Evolutionary conservation across 2,113 vertebrate genomes (phyloP).

Genomic region (Odobenus rosmarus): DNA sequence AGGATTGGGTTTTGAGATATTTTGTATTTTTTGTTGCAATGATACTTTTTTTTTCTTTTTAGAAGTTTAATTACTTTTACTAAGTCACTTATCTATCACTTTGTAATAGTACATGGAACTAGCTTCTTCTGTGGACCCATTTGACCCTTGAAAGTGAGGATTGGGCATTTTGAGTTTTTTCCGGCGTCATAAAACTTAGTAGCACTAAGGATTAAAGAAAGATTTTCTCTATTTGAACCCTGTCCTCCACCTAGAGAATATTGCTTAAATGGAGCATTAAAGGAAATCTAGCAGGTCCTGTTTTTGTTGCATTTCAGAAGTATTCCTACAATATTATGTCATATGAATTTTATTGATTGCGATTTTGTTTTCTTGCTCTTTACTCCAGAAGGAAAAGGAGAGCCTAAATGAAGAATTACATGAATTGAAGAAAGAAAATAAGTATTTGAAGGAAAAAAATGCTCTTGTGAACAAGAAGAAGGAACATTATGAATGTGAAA

Average conservation of each 20-base stretch:
- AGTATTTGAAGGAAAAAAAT: slow-evolving; percentile 83
- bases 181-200: not conserved
- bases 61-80: not conserved
- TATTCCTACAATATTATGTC: not conserved
- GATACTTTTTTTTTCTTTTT: not conserved
- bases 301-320: not conserved
- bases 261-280: not conserved
- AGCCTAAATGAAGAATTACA: slow-evolving; percentile 75
- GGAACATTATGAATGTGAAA: slow-evolving; percentile 86
- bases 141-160: not conserved
- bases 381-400: slow-evolving; percentile 78
- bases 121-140: not conserved
- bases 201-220: not conserved
- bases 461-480: slow-evolving; percentile 73
- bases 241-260: not conserved
- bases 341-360: slow-evolving; percentile 51
- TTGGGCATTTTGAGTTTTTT: not conserved
- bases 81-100: not conserved
- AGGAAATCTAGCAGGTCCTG: not conserved
- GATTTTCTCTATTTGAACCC: not conserved
- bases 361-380: slow-evolving; percentile 60
- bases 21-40: not conserved
- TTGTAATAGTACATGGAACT: not conserved
- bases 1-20: not conserved
- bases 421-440: slow-evolving; percentile 85